Conservation (phyloP, 2,797 vertebrate genomes). For the Podarcis siculus region DNA sequence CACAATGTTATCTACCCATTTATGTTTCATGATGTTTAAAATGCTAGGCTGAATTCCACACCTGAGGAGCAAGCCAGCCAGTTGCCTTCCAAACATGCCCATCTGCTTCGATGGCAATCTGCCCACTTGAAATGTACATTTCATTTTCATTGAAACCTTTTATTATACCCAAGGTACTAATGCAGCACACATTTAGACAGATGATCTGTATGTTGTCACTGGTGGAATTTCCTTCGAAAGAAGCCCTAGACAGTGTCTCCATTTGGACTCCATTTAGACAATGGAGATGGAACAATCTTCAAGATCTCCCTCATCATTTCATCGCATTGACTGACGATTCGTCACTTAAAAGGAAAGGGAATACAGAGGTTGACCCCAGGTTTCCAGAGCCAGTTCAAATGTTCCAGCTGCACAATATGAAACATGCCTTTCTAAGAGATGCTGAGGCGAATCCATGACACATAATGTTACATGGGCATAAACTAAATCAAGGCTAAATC, state of each 20-base stretch:
- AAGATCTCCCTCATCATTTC: conserved; percentile 31
- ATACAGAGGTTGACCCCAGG: background rate
- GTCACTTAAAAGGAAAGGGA: conserved; percentile 36
- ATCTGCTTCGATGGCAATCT: conserved; percentile 72
- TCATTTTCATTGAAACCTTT: conserved; percentile 62
- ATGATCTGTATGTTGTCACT: conserved; percentile 51
- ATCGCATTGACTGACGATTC: conserved; percentile 20
- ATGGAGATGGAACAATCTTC: conserved; percentile 46
- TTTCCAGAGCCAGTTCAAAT: conserved; percentile 45
- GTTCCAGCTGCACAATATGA: conserved; percentile 18
- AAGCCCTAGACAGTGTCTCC: too few relatives aligned
- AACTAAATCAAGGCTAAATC: conserved; percentile 29
- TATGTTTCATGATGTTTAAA: conserved; percentile 58
- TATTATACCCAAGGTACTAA: conserved; percentile 65
- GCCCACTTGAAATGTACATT: conserved; percentile 63
- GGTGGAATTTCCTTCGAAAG: conserved; percentile 44
- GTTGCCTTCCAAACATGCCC: conserved; percentile 68
- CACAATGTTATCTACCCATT: conserved; percentile 2
- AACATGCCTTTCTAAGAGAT: conserved; percentile 18
- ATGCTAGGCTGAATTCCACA: conserved; percentile 68
- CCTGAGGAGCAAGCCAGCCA: conserved; percentile 68
- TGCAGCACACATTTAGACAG: conserved; percentile 65
- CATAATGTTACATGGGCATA: background rate
- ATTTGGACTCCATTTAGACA: too few relatives aligned
- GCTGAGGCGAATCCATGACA: conserved; percentile 34